phyloP scores from a whole-genome alignment of 1,140 invertebrate genomes.

The Drosophila pruinosa region DNA sequence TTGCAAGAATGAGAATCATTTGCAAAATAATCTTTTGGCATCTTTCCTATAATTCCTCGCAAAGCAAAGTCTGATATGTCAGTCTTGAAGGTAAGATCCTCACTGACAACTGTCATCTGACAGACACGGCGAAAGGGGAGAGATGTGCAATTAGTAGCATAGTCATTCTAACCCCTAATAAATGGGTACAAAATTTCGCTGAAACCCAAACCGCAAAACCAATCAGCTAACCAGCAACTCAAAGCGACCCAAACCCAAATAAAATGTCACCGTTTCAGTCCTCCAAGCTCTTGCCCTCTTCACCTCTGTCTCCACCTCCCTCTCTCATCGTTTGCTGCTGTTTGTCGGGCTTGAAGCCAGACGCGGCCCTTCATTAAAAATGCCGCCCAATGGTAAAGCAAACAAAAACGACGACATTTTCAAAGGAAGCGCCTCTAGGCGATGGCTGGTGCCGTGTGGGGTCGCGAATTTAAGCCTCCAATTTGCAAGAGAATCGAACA shows the following conservation, averaged over 20 bases:
- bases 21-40: neutral
- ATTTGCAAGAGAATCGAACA: constrained; percentile 60
- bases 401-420: constrained; percentile 47
- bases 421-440: constrained; percentile 50
- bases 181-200: constrained; percentile 21
- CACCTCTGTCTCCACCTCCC: too few relatives aligned
- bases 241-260: neutral
- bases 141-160: constrained; percentile 53
- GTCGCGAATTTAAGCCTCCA: constrained; percentile 47
- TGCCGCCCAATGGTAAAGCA: constrained; percentile 42
- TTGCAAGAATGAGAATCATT: neutral
- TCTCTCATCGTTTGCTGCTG: neutral
- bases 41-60: neutral
- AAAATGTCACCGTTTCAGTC: neutral
- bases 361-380: constrained; percentile 56
- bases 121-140: neutral
- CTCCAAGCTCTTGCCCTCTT: neutral
- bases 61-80: neutral
- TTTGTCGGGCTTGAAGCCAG: neutral
- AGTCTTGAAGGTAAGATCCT: neutral
- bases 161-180: constrained; percentile 22
- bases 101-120: neutral
- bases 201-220: constrained; percentile 32
- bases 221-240: constrained; percentile 47
- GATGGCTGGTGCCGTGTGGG: constrained; percentile 16